Conservation (phyloP, 2,113 vertebrate genomes). For the Melanerpes aurifrons region DNA sequence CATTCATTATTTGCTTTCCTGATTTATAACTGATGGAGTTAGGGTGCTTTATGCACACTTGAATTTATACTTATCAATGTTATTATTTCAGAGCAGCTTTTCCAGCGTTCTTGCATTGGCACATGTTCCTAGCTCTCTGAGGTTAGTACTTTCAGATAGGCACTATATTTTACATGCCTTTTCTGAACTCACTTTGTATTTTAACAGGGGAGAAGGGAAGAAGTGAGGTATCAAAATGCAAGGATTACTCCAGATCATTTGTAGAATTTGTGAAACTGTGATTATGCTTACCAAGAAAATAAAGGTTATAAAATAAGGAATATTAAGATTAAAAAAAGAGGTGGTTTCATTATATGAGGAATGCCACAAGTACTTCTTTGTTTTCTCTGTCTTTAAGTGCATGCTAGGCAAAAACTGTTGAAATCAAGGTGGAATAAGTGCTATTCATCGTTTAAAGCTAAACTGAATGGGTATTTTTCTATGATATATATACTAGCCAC, state of each 20-base stretch:
- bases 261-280: not conserved
- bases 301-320: not conserved
- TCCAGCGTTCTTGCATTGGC: not conserved
- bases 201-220: not conserved
- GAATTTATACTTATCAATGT: not conserved
- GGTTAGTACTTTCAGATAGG: not conserved
- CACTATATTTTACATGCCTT: not conserved
- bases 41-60: not conserved
- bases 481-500: not conserved
- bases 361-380: not conserved
- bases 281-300: not conserved
- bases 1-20: constrained; percentile 28
- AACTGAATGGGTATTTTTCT: not conserved
- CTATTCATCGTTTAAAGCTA: constrained; percentile 1
- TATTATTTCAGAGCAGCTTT: not conserved
- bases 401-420: not conserved
- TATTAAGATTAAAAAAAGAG: not conserved
- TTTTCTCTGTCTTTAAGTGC: not conserved
- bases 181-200: not conserved
- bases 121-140: not conserved
- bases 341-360: not conserved
- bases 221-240: not conserved
- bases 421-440: not conserved
- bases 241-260: not conserved
- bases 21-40: not conserved